Evolutionary conservation across 2,888 invertebrate genomes (phyloP).

Genomic region (Neuroscelio doddi): DNA sequence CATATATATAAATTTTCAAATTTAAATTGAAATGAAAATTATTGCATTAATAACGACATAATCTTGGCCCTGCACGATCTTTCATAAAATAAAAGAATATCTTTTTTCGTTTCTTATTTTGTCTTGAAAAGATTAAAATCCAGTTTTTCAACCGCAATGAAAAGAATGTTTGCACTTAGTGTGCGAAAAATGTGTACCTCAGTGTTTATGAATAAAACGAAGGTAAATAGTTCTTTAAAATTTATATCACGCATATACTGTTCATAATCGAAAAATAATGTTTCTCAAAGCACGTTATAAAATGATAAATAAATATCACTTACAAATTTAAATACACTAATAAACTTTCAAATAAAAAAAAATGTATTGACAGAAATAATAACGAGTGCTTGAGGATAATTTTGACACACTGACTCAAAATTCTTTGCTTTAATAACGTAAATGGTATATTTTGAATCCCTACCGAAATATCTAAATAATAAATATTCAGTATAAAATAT

Average conservation of each 20-base stretch:
- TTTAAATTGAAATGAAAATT: too few species aligned
- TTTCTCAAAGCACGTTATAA: neutral
- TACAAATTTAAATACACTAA: neutral
- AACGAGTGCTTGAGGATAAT: too few species aligned
- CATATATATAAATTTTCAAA: too few species aligned
- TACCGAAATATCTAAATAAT: too few species aligned
- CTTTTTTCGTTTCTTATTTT: conserved; percentile 8
- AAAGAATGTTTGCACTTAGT: conserved; percentile 15
- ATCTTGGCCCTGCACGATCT: conserved; percentile 12
- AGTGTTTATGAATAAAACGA: conserved; percentile 9
- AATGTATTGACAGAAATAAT: too few species aligned
- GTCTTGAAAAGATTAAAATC: conserved; percentile 11
- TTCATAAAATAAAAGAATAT: conserved; percentile 19
- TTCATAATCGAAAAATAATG: neutral
- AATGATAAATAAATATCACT: neutral
- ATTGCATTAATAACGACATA: conserved; percentile 10
- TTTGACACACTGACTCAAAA: too few species aligned
- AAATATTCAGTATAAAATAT: too few species aligned
- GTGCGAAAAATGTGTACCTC: conserved; percentile 17
- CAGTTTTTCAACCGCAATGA: conserved; percentile 13
- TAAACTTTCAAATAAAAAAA: too few species aligned
- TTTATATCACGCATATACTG: neutral
- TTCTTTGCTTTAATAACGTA: too few species aligned
- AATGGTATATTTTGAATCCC: too few species aligned
- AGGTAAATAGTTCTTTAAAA: conserved; percentile 11